Percentiles rank a stretch among this genome's conserved stretches.
These are phyloP conservation scores for Rana temporaria DNA, from an alignment of 2,113 vertebrate species.

Conservation along the genomic window DNA sequence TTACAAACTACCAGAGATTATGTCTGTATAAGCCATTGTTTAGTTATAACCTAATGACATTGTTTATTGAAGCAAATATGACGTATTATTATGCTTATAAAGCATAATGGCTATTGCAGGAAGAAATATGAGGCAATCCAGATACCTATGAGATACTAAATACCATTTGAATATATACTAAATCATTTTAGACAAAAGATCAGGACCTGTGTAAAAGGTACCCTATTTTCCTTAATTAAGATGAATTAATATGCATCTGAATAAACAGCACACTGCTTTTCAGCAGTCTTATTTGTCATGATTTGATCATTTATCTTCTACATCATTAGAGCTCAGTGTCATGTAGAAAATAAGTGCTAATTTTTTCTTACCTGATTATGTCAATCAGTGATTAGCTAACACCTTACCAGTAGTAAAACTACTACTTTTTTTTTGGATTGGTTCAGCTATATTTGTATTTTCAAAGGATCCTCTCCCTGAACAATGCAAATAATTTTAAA, in stretches of 20 bases:
- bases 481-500: not conserved
- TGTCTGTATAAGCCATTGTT: not conserved
- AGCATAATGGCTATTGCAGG: too few relatives aligned
- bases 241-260: not conserved
- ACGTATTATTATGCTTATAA: not conserved
- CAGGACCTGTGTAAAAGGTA: not conserved
- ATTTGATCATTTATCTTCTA: too few relatives aligned
- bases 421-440: too few relatives aligned
- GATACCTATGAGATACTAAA: conserved; percentile 30
- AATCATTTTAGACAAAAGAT: conserved; percentile 27
- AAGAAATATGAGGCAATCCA: conserved; percentile 42
- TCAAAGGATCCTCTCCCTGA: too few relatives aligned
- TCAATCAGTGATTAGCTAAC: too few relatives aligned
- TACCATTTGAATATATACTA: not conserved
- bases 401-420: not conserved
- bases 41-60: not conserved
- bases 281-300: too few relatives aligned
- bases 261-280: not conserved
- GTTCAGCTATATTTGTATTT: too few relatives aligned
- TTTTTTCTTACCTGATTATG: too few relatives aligned
- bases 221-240: not conserved
- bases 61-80: not conserved
- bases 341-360: too few relatives aligned
- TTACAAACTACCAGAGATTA: not conserved
- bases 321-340: too few relatives aligned